A percentile compares a stretch with the other conserved stretches of the same genome.
phyloP scores from a whole-genome alignment of 1,140 invertebrate species.

The Mactra quadrangularis region DNA sequence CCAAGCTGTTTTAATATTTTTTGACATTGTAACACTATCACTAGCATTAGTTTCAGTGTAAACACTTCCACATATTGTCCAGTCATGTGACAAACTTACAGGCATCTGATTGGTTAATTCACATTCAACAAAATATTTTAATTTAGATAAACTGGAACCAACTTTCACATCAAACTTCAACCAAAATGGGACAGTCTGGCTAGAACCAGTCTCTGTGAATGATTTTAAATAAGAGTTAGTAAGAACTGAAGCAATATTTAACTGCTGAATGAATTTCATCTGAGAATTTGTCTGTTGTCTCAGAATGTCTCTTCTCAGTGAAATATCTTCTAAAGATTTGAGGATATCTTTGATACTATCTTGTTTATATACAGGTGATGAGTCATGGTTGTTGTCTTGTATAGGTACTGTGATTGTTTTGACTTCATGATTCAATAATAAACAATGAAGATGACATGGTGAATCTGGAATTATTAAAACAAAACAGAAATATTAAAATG shows the following conservation, averaged over 20 bases:
- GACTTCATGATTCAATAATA: neutral
- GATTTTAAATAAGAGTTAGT: neutral
- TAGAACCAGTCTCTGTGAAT: too few relatives aligned
- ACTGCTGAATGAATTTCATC: neutral
- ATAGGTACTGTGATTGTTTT: neutral
- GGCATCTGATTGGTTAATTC: conserved; percentile 16
- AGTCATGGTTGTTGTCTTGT: neutral
- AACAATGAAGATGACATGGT: conserved; percentile 13
- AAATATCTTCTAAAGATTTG: neutral
- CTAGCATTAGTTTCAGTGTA: neutral
- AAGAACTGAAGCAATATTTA: conserved; percentile 10
- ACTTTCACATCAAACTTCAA: too few relatives aligned
- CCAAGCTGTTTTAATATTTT: neutral
- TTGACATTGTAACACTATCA: neutral
- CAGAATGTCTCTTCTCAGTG: neutral
- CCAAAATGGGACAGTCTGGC: too few relatives aligned
- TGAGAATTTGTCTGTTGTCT: neutral
- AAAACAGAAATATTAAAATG: neutral
- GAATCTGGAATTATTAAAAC: conserved; percentile 8
- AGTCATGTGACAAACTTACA: neutral
- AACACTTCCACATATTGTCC: neutral
- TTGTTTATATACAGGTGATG: neutral
- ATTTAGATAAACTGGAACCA: too few relatives aligned
- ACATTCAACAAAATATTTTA: neutral
- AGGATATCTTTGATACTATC: conserved; percentile 1